Evolutionary conservation across 2,888 invertebrate genomes (phyloP), one percentile per base, ranked within the genome.

Genomic region (Drosophila mimica): DNA sequence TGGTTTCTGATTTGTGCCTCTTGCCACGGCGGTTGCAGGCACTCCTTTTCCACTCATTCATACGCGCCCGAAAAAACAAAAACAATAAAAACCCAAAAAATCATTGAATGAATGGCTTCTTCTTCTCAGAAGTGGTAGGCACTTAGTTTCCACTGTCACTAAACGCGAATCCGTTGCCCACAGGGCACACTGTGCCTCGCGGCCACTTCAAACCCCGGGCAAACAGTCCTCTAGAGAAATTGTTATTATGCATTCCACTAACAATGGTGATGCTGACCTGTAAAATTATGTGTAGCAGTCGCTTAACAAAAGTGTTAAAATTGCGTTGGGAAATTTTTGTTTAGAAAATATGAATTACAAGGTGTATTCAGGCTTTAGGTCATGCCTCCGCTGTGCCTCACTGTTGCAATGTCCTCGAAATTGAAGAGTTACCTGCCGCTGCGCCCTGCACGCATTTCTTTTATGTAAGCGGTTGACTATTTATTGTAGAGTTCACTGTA

Each of bases 301-400:
- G 52, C 46, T 6, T 28, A 69, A 87, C 86, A 87, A 87, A 87
- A 87, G 91, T 88, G 91, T 91, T 88, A 89, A 88, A 71, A 70
- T 82, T 84, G 69, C 72, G 80, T 90, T 76, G 70, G 76, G 71
- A 76, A 79, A 82, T 87, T 74, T 8, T n/a, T 84, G 91, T 88
- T 88, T 91, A 49, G 88, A 59, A 91, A 88, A 91, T 88, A 88
- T 91, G 87, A 88, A 88, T 88, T 88, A 76, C 90, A 84, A 82
- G 91, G 73, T 78, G 56, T 30, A 68, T 70, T 36, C 54, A 58
- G 51, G 59, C 31, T 33, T 36, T 56, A 17, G 65, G 52, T 67
- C 64, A 74, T 57, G 62, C 54, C 65, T 72, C 74, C 68, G 82
- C 79, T 78, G 81, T 77, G 82, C 53, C 70, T 63, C 65, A 43